Conservation (phyloP, 2,888 invertebrate genomes). For the Tanaodytes sp. region DNA sequence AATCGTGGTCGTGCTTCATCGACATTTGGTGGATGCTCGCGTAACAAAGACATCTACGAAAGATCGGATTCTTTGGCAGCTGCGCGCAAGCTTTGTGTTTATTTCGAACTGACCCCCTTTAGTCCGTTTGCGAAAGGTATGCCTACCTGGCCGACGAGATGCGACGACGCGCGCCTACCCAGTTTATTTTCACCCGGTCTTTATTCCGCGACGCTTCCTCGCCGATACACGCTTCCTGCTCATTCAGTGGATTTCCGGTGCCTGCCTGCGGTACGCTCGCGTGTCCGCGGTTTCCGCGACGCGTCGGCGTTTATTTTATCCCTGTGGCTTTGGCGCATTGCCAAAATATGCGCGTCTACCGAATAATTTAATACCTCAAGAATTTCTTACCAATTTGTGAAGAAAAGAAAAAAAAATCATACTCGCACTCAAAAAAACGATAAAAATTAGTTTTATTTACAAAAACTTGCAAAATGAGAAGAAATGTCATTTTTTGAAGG, state of each 20-base stretch:
- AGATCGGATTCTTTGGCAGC: slow-evolving; percentile 62
- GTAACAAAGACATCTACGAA: slow-evolving; percentile 50
- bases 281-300: too few relatives aligned
- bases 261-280: too few relatives aligned
- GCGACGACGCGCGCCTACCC: too few relatives aligned
- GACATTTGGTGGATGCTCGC: slow-evolving; percentile 45
- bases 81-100: slow-evolving; percentile 50
- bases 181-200: too few relatives aligned
- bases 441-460: too few relatives aligned
- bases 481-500: too few relatives aligned
- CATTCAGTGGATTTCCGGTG: slow-evolving; percentile 4
- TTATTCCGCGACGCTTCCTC: background rate
- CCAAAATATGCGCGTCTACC: slow-evolving; percentile 29
- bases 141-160: slow-evolving; percentile 28
- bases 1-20: slow-evolving; percentile 42
- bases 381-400: too few relatives aligned
- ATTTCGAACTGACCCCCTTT: slow-evolving; percentile 53
- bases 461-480: too few relatives aligned
- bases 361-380: too few relatives aligned
- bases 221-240: slow-evolving; percentile 3
- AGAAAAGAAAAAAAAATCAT: too few relatives aligned
- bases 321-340: slow-evolving; percentile 12
- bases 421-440: too few relatives aligned
- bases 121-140: slow-evolving; percentile 42
- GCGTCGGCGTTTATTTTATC: background rate